Base-by-base conservation (phyloP, 2,888 invertebrate species). In the Halictus ligatus region DNA sequence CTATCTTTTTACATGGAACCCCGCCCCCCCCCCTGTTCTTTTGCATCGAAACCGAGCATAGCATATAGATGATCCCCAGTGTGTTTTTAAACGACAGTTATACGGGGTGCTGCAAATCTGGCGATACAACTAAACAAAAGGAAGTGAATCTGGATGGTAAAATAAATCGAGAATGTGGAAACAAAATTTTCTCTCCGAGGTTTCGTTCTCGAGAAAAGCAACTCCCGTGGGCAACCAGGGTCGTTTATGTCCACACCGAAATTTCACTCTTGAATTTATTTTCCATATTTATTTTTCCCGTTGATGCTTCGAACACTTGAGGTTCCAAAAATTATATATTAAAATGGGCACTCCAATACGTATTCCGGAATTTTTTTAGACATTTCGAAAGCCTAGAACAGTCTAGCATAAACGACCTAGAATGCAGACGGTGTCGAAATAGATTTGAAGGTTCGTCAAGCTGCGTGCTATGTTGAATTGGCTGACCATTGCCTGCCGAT, bases 1-100 rank as follows among this genome's bases (percentile, higher is more conserved):
- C 67, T 72, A 58, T 81, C 40, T 81, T 81, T 78, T 43, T 81
- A 78, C 81, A 81, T 81, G 78, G 78, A 72, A 78, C 29, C 60
- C 40, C 72, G 74, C 43, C 64, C 64, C 64, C 64, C 64, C 29
- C 64, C 40, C 21, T 69, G 69, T 69, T 69, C 35, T 69, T 64
- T 69, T 69, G 69, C 69, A 69, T 69, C 69, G 69, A 69, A 40
- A 69, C 69, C 69, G 69, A 40, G 69, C 40, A 69, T 69, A 69
- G 69, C 40, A 40, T 40, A 69, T 78, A 78, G 78, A 78, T 75
- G 69, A 54, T 75, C 40, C 58, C 73, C 60, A 40, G 50, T 54
- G 78, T 69, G 40, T 69, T 69, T 40, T 67, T 78, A 71, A 69
- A 72, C 67, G 69, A 69, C 35, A 58, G 58, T 58, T 58, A 4